Conservation (phyloP, 2,797 vertebrate genomes). For the Decapterus maruadsi region DNA sequence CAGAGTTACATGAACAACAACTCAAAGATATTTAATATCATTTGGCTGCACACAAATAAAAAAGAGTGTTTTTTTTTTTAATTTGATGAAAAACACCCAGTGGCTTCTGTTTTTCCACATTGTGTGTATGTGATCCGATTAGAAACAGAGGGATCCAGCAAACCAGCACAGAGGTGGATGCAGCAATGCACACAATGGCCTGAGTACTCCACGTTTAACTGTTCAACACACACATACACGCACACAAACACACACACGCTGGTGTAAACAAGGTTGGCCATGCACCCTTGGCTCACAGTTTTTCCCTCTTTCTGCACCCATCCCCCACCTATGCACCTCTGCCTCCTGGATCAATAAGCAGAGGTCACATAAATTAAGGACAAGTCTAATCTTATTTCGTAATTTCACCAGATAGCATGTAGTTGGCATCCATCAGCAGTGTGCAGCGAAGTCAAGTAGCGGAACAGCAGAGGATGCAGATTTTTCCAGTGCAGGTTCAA, state of each 20-base stretch:
- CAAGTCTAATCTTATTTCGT: slow-evolving; percentile 69
- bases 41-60: no score
- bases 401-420: slow-evolving; percentile 58
- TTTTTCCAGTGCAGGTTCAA: slow-evolving; percentile 8
- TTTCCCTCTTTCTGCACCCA: slow-evolving; percentile 23
- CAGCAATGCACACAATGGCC: neutral
- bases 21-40: slow-evolving; percentile 13
- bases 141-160: slow-evolving; percentile 1
- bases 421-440: slow-evolving; percentile 30
- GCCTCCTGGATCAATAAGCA: slow-evolving; percentile 74
- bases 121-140: neutral
- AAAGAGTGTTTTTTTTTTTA: neutral
- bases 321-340: slow-evolving; percentile 49
- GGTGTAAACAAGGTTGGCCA: neutral
- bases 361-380: slow-evolving; percentile 72
- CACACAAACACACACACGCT: neutral
- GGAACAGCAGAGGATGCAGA: slow-evolving; percentile 14
- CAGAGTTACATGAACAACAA: slow-evolving; percentile 8
- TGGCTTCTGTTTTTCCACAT: neutral
- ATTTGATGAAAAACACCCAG: neutral
- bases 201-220: neutral
- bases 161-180: slow-evolving; percentile 10
- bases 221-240: neutral
- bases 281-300: slow-evolving; percentile 7
- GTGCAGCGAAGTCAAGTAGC: slow-evolving; percentile 5